phyloP scores from a whole-genome alignment of 2,113 vertebrate species.

The Grantiella picta region DNA sequence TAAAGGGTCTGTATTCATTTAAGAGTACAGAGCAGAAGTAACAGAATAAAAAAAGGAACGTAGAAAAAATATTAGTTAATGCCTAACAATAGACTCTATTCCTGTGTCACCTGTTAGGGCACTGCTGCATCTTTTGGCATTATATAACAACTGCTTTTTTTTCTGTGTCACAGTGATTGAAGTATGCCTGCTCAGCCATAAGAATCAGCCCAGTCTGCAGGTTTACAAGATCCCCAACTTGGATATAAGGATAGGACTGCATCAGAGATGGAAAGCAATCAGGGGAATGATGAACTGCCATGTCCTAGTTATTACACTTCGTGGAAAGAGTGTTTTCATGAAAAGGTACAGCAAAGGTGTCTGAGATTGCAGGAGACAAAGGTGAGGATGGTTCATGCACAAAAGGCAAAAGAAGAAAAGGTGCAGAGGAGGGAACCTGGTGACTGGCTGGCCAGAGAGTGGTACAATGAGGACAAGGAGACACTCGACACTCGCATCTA shows the following conservation, averaged over 20 bases:
- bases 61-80: background rate
- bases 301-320: background rate
- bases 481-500: slow-evolving; percentile 60
- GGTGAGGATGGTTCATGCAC: background rate
- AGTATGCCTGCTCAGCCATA: background rate
- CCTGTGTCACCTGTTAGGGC: background rate
- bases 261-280: background rate
- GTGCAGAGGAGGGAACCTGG: background rate
- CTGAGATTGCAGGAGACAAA: slow-evolving; percentile 61
- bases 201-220: background rate
- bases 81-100: background rate
- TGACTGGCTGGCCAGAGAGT: slow-evolving; percentile 68
- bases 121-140: background rate
- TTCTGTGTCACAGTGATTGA: background rate
- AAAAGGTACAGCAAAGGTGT: slow-evolving; percentile 66
- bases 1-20: slow-evolving; percentile 19
- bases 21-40: slow-evolving; percentile 10
- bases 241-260: background rate
- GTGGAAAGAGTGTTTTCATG: slow-evolving; percentile 62
- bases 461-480: slow-evolving; percentile 62
- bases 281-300: background rate
- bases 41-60: background rate
- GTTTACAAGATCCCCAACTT: background rate
- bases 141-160: background rate
- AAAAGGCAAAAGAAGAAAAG: slow-evolving; percentile 57